Evolutionary conservation across 2,797 vertebrate species (phyloP), one percentile per base, ranked within the genome.

Genomic region (Cossypha heuglini): DNA sequence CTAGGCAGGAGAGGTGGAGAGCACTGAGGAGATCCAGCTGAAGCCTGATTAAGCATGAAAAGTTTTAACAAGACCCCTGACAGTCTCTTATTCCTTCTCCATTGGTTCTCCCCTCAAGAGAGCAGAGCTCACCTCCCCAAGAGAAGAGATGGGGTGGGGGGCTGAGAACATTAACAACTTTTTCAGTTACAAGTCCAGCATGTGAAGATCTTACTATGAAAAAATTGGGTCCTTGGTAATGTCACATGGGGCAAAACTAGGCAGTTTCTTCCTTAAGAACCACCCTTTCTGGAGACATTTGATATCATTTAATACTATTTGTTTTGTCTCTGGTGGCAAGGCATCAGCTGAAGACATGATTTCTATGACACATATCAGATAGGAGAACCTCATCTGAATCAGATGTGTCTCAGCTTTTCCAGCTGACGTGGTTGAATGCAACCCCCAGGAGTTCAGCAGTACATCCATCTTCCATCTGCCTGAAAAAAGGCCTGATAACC

Each of bases 251-350:
- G 10, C 35, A 38, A 74, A 88, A 82, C n/a, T 2, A 16, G 6
- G 7, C 33, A 59, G 3, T 55, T 83, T 51, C 35, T 59, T 86
- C 16, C 33, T 45, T n/a, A 48, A 62, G 51, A 84, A 25, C 9
- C 3, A 4, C 13, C 15, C 24, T 72, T 93, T 69, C 51, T 79
- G 66, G 20, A 90, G 62, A 66, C 1, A 1, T 58, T 72, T 75
- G 20, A 31, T 78, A 29, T 45, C 0, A 2, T 64, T 72, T 78
- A 17, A 29, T 78, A 10, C 6, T 14, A 28, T 66, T 93, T 21
- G 14, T 51, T 88, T 84, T 69, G 37, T 55, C 77, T 92, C 77
- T 64, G 46, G 48, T 69, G 62, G 78, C 71, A 89, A 81, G 37
- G 22, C 51, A 45, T 82, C 40, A 91, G 35, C 59, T 72, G 77